Evolutionary conservation across 1,140 invertebrate species (phyloP), one percentile per base, ranked within the genome.

Genomic region (Calliopsis andreniformis): DNA sequence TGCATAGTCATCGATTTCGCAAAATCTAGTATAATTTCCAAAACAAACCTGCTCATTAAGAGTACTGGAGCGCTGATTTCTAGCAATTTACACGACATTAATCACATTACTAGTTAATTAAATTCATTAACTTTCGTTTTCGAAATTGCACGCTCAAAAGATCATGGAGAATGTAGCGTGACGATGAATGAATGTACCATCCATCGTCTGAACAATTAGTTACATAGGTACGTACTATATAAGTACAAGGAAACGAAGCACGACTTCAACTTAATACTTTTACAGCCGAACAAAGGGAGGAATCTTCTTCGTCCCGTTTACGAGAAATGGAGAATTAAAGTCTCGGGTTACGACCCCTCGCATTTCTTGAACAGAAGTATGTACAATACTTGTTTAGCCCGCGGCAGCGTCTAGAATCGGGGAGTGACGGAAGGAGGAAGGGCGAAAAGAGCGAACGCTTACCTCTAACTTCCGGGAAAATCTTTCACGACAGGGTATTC

Each of bases 301-400:
- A 20, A 58, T 18, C 30, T 20, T 18, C 18, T 30, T 7, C 39
- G 18, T 14, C 16, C 47, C 23, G 6, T 76, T 45, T 68, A 71
- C 72, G 84, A 88, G 88, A 87, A 88, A 86, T 87, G 83, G 84
- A 61, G 75, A 84, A 87, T 88, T 85, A 87, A 85, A 86, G 53
- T 55, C n/a, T 25, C 47, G 59, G 73, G 78, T 86, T 84, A 76
- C 30, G 82, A 87, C 85, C 85, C 35, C 3, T 78, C 83, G 69
- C 79, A 84, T 88, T 87, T 83, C 81, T 85, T 73, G 82, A n/a
- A 70, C 68, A 68, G 75, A 70, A 70, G 2, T 47, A n/a, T n/a
- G n/a, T n/a, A n/a, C n/a, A n/a, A n/a, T n/a, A 14, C 43, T 5
- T 80, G 70, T 83, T 56, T 6, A 35, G 59, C 3, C 59, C n/a